Percentiles rank a stretch among this genome's conserved stretches.
Conservation (phyloP, 53 echinoderm and acorn worm species). For the Patiria pectinifera region DNA sequence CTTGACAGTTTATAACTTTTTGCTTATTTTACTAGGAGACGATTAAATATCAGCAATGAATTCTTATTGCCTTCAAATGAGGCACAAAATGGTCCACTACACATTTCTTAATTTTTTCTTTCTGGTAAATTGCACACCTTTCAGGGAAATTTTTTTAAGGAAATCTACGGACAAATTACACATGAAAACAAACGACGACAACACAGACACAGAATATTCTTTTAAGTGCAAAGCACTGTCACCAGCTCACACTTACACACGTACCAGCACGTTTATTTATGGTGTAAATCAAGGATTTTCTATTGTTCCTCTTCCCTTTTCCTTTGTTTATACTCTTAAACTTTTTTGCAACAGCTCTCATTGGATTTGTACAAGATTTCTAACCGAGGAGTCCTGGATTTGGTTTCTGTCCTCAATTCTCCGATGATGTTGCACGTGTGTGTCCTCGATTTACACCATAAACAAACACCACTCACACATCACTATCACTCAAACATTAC, state of each 20-base stretch:
- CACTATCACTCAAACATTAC: not conserved
- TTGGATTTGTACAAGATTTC: no score
- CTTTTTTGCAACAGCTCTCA: no score
- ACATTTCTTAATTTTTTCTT: not conserved
- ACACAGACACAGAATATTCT: not conserved
- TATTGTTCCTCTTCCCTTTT: no score
- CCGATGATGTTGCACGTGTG: no score
- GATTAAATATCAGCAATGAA: not conserved
- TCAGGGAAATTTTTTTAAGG: not conserved
- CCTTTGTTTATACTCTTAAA: no score
- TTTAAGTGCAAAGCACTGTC: conserved; percentile 22
- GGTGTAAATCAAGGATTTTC: no score
- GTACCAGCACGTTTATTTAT: no score
- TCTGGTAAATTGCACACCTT: not conserved
- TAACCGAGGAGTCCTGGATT: no score
- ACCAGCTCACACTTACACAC: not conserved
- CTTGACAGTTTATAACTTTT: not conserved
- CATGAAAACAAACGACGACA: not conserved
- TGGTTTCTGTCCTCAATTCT: no score
- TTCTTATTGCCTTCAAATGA: not conserved
- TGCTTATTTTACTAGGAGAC: not conserved
- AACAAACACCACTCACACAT: no score
- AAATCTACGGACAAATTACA: no score
- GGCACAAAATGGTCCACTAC: not conserved
- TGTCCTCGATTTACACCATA: no score